phyloP scores from a whole-genome alignment of 2,797 vertebrate genomes.

The Dendrocincla fuliginosa region DNA sequence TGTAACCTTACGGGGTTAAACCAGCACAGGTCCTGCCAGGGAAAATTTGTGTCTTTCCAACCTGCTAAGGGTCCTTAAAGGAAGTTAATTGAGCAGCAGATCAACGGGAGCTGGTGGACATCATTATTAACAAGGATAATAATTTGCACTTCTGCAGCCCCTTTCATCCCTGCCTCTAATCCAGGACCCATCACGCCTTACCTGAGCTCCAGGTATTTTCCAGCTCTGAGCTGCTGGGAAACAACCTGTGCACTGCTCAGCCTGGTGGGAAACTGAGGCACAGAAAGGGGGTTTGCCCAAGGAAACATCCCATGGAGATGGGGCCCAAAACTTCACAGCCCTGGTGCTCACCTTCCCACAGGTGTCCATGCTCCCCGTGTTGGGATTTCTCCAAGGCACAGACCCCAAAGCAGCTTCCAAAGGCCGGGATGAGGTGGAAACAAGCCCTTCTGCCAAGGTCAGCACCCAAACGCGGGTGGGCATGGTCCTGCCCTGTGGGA shows the following conservation, averaged over 20 bases:
- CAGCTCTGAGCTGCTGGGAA: background rate
- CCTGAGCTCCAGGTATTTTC: background rate
- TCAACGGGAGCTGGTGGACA: conserved; percentile 39
- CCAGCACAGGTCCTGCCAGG: conserved; percentile 50
- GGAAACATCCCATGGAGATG: accelerated
- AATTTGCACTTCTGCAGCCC: conserved; percentile 14
- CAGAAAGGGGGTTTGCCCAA: background rate
- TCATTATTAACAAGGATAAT: conserved; percentile 25
- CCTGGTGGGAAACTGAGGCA: accelerated
- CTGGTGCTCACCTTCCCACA: background rate
- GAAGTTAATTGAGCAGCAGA: conserved; percentile 62
- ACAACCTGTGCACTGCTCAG: accelerated
- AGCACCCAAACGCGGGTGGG: background rate
- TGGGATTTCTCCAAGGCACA: background rate
- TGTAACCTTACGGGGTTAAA: conserved; percentile 49
- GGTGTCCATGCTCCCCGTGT: accelerated
- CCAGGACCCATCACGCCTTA: background rate
- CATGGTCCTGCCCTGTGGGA: background rate
- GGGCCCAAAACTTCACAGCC: background rate
- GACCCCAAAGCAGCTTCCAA: background rate
- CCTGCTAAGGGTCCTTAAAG: conserved; percentile 38
- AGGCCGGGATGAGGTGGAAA: background rate
- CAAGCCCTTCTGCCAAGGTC: no score
- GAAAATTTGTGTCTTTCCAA: conserved; percentile 41
- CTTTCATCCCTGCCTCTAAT: conserved; percentile 19